These are phyloP conservation scores for Syngnathus typhle DNA, from an alignment of 2,113 vertebrate species.

Conservation along the genomic window DNA sequence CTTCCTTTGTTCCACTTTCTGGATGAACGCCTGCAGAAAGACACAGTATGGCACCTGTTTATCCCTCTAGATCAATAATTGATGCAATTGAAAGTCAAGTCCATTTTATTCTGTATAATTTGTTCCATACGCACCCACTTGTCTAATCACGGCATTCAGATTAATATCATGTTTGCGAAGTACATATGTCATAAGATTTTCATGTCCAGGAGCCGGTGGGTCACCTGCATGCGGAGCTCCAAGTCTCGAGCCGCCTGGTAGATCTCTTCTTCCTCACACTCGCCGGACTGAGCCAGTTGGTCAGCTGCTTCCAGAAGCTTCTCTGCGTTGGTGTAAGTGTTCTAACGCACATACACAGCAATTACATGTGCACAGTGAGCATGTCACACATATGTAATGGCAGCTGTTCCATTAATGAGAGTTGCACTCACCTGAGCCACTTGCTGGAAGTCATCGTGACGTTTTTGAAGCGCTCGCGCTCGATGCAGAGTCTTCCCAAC, in stretches of 20 bases:
- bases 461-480: slow-evolving; percentile 91
- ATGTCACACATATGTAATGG: neutral
- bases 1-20: slow-evolving; percentile 64
- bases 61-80: neutral
- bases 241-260: slow-evolving; percentile 63
- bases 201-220: neutral
- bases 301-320: slow-evolving; percentile 67
- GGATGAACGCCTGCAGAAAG: slow-evolving; percentile 59
- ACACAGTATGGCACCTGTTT: neutral
- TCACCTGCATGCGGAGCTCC: slow-evolving; percentile 66
- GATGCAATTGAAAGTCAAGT: too few species aligned
- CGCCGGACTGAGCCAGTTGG: slow-evolving; percentile 66
- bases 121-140: too few species aligned
- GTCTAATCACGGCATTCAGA: too few species aligned
- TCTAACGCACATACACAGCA: slow-evolving; percentile 36
- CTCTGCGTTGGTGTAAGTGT: slow-evolving; percentile 69
- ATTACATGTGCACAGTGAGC: neutral
- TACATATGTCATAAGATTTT: neutral
- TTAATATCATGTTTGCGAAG: too few species aligned
- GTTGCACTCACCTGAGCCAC: slow-evolving; percentile 84
- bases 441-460: slow-evolving; percentile 96
- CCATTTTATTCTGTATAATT: too few species aligned
- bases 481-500: slow-evolving; percentile 92
- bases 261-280: slow-evolving; percentile 68
- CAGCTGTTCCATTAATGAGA: neutral